Evolutionary conservation across 2,797 vertebrate species (phyloP).

Genomic region (Hypotaenidia okinawae): DNA sequence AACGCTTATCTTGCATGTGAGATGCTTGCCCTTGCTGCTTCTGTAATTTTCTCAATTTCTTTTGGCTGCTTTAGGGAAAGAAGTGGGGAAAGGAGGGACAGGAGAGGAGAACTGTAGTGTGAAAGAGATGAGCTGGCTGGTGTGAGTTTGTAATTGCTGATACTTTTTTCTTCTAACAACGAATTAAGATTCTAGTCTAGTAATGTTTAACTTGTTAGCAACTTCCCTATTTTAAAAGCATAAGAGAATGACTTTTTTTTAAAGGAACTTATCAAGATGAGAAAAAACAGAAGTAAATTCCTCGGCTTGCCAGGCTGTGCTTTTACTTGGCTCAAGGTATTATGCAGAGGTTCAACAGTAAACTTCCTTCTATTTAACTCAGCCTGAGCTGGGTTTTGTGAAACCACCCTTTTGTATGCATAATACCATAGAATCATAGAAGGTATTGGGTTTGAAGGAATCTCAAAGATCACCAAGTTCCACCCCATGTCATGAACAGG

Average conservation of each 20-base stretch:
- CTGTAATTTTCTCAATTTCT: not conserved
- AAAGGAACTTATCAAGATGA: not conserved
- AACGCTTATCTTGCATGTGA: not conserved
- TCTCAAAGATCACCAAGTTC: too few species aligned
- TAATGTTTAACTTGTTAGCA: not conserved
- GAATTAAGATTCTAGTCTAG: not conserved
- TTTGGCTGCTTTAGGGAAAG: not conserved
- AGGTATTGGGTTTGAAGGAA: too few species aligned
- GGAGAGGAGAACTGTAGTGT: not conserved
- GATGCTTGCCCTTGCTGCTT: not conserved
- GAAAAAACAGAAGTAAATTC: constrained; percentile 7
- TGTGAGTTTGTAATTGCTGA: not conserved
- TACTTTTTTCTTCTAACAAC: not conserved
- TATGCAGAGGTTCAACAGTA: not conserved
- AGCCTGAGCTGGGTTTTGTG: not conserved
- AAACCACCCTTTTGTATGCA: not conserved
- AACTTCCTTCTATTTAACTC: not conserved
- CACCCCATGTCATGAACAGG: too few species aligned
- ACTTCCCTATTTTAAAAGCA: not conserved
- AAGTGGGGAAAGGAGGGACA: not conserved
- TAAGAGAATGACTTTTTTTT: not conserved
- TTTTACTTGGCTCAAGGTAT: constrained; percentile 6
- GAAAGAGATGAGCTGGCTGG: not conserved
- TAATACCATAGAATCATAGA: not conserved
- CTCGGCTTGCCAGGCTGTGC: not conserved